A percentile compares a stretch with the other conserved stretches of the same genome.
These are phyloP conservation scores for Paradoxurus hermaphroditus DNA, from an alignment of 2,113 vertebrate species.

Conservation along the genomic window DNA sequence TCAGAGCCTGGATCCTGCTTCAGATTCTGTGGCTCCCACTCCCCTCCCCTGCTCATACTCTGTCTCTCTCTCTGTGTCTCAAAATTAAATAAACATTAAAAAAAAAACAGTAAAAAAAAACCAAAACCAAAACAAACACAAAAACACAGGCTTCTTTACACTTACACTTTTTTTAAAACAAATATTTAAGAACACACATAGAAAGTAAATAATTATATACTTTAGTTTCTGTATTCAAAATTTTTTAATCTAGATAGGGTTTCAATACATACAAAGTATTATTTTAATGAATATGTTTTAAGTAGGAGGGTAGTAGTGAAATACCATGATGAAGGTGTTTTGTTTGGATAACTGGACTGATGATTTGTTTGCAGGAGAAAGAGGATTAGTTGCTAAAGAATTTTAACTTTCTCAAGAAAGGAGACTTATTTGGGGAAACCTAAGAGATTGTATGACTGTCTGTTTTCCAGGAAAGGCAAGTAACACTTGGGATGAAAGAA, in stretches of 20 bases:
- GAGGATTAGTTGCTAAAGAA: neutral
- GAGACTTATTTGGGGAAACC: neutral
- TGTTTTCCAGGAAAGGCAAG: neutral
- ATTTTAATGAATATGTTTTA: neutral
- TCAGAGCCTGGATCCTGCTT: too few species aligned
- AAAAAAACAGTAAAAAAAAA: neutral
- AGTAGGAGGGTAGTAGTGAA: neutral
- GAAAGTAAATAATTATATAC: neutral
- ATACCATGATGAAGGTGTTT: neutral
- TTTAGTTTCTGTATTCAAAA: neutral
- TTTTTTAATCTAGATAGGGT: neutral
- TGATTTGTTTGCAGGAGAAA: neutral
- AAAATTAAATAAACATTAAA: too few species aligned
- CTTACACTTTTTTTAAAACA: neutral
- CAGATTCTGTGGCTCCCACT: too few species aligned
- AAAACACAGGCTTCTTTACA: neutral
- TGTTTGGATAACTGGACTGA: neutral
- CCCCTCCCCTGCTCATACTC: too few species aligned
- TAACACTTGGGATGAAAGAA: neutral
- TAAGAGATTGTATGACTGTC: neutral
- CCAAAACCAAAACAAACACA: neutral
- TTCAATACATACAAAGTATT: neutral
- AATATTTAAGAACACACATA: neutral
- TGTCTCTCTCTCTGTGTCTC: too few species aligned
- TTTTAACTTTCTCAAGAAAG: neutral